phyloP scores from a whole-genome alignment of 2,797 vertebrate genomes.

The Channa striata region DNA sequence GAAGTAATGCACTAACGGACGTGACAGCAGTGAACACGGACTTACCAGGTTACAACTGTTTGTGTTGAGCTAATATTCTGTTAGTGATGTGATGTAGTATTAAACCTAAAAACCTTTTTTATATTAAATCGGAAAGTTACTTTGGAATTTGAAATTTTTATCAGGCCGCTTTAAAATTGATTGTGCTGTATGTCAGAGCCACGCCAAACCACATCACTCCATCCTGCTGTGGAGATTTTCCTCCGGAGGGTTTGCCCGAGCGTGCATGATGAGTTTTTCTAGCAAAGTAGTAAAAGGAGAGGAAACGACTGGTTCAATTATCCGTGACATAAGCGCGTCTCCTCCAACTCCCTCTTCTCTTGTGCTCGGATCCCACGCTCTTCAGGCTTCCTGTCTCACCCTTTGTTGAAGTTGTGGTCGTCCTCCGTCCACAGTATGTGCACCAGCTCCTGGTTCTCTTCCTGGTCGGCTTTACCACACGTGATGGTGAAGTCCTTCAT shows the following conservation, averaged over 20 bases:
- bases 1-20: not conserved
- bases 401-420: constrained; percentile 96
- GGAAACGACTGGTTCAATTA: constrained; percentile 48
- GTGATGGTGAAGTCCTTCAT: constrained; percentile 98
- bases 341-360: not conserved
- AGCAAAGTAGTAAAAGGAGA: constrained; percentile 38
- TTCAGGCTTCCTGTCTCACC: constrained; percentile 79
- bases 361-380: no score
- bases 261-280: constrained; percentile 37
- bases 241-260: constrained; percentile 15
- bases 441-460: constrained; percentile 94
- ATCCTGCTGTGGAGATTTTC: constrained; percentile 4
- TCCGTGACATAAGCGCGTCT: constrained; percentile 26
- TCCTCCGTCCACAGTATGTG: constrained; percentile 96
- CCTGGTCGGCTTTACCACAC: constrained; percentile 93
- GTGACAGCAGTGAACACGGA: not conserved
- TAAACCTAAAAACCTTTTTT: constrained; percentile 22
- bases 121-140: constrained; percentile 4
- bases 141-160: constrained; percentile 27
- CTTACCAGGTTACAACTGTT: not conserved
- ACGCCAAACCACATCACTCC: constrained; percentile 34
- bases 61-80: not conserved
- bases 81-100: constrained; percentile 2
- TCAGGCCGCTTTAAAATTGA: constrained; percentile 41
- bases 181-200: constrained; percentile 10